phyloP scores from a whole-genome alignment of 2,888 invertebrate genomes.

The Trichogramma dendrolimi region DNA sequence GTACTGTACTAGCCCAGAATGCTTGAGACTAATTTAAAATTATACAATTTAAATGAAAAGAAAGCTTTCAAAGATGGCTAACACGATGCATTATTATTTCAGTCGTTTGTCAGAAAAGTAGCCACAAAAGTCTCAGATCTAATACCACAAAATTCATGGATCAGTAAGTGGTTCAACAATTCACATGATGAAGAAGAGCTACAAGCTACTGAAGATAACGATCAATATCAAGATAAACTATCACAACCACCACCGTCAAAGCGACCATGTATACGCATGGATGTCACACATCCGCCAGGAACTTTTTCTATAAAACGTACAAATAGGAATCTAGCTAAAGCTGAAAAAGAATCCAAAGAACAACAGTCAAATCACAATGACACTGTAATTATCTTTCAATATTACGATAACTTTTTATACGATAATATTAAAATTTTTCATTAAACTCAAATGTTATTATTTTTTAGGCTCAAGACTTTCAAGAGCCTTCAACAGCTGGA shows the following conservation, averaged over 20 bases:
- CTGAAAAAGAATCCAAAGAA: conserved; percentile 34
- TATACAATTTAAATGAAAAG: not conserved
- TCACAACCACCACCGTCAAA: conserved; percentile 44
- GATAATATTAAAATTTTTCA: not conserved
- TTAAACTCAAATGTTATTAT: conserved; percentile 1
- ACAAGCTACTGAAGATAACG: conserved; percentile 28
- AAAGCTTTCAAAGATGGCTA: not conserved
- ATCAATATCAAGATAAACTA: conserved; percentile 38
- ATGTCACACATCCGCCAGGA: conserved; percentile 47
- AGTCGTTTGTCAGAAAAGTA: conserved; percentile 70
- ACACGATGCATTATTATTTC: conserved; percentile 7
- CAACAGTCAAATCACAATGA: conserved; percentile 36
- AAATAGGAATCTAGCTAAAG: conserved; percentile 32
- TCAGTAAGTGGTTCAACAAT: conserved; percentile 49
- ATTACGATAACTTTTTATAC: not conserved
- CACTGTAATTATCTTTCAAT: conserved; percentile 31
- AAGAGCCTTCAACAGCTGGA: conserved; percentile 42
- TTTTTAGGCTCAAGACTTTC: conserved; percentile 42
- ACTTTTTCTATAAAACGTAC: conserved; percentile 45
- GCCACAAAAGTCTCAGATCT: conserved; percentile 62
- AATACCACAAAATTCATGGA: conserved; percentile 59
- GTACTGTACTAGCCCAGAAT: not conserved
- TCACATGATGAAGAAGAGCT: conserved; percentile 40
- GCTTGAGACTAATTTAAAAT: not conserved
- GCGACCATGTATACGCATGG: conserved; percentile 49